Percentiles rank a stretch among this genome's conserved stretches.
These are phyloP conservation scores for Morpho achilles DNA, from an alignment of 2,888 invertebrate species.

Conservation along the genomic window DNA sequence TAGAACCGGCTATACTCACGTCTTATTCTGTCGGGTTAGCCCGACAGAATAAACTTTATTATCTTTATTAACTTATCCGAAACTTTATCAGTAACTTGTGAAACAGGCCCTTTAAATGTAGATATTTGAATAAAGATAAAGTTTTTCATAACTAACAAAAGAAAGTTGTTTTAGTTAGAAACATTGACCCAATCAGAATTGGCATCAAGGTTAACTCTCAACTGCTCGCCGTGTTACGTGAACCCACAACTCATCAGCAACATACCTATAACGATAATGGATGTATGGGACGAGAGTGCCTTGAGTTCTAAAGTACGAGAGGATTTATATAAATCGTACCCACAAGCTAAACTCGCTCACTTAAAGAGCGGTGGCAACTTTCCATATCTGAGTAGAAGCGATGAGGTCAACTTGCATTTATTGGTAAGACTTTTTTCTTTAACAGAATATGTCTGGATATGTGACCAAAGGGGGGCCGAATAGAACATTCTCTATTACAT, in stretches of 20 bases:
- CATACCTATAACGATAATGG: slow-evolving; percentile 89
- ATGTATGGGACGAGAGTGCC: slow-evolving; percentile 94
- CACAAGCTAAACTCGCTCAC: slow-evolving; percentile 91
- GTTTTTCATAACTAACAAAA: no score
- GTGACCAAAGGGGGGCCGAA: no score
- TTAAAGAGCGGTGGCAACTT: slow-evolving; percentile 94
- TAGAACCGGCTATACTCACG: no score
- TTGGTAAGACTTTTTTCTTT: slow-evolving; percentile 76
- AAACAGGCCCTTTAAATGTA: no score
- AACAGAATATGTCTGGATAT: no score
- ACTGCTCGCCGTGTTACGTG: slow-evolving; percentile 89
- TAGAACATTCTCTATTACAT: no score
- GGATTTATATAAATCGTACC: slow-evolving; percentile 91
- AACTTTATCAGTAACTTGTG: no score
- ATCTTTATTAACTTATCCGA: no score
- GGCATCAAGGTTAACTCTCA: slow-evolving; percentile 91
- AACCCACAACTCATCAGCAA: slow-evolving; percentile 85
- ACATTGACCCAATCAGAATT: slow-evolving; percentile 89
- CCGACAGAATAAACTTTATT: no score
- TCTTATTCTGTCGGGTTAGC: no score
- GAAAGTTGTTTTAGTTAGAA: slow-evolving; percentile 82
- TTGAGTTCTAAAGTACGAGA: slow-evolving; percentile 87
- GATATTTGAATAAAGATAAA: no score
- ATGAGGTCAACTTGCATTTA: slow-evolving; percentile 93
- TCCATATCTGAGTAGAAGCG: slow-evolving; percentile 91